phyloP scores from a whole-genome alignment of 2,797 vertebrate genomes.

The Lacerta bilineata region DNA sequence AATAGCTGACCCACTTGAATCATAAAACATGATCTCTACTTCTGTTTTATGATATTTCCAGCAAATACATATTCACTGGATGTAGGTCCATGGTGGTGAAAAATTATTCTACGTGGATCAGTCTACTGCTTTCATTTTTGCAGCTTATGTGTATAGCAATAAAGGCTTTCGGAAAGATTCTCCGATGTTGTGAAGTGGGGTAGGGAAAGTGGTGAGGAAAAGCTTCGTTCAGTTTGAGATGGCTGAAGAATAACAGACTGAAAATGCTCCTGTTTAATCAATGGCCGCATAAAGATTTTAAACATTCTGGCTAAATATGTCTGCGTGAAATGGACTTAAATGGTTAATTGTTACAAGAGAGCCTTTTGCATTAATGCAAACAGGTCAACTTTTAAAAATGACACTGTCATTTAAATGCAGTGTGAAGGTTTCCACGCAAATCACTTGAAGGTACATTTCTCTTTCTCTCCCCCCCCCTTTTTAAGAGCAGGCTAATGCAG shows the following conservation, averaged over 20 bases:
- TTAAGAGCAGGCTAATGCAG: conserved; percentile 81
- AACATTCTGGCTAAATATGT: conserved; percentile 71
- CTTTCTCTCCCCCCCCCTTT: conserved; percentile 65
- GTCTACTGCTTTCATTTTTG: conserved; percentile 51
- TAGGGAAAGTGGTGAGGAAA: conserved; percentile 20
- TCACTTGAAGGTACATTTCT: conserved; percentile 81
- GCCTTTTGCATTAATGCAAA: conserved; percentile 76
- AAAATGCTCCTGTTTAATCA: conserved; percentile 73
- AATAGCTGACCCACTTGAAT: conserved; percentile 52
- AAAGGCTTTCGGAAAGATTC: conserved; percentile 52
- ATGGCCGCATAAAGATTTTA: conserved; percentile 67
- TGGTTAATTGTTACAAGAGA: conserved; percentile 75
- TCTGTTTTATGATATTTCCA: conserved; percentile 40
- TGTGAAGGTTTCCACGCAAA: conserved; percentile 81
- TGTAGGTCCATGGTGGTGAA: neutral
- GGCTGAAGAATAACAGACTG: conserved; percentile 67
- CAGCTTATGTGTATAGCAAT: conserved; percentile 43
- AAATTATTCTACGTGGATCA: conserved; percentile 24
- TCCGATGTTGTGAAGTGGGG: conserved; percentile 38
- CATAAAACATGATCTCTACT: conserved; percentile 46
- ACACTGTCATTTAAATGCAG: conserved; percentile 77
- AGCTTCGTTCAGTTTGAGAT: conserved; percentile 71
- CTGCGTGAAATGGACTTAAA: conserved; percentile 69
- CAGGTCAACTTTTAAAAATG: conserved; percentile 77
- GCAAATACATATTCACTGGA: conserved; percentile 25